phyloP scores from a whole-genome alignment of 1,140 invertebrate species.

The Drosophila melanica region DNA sequence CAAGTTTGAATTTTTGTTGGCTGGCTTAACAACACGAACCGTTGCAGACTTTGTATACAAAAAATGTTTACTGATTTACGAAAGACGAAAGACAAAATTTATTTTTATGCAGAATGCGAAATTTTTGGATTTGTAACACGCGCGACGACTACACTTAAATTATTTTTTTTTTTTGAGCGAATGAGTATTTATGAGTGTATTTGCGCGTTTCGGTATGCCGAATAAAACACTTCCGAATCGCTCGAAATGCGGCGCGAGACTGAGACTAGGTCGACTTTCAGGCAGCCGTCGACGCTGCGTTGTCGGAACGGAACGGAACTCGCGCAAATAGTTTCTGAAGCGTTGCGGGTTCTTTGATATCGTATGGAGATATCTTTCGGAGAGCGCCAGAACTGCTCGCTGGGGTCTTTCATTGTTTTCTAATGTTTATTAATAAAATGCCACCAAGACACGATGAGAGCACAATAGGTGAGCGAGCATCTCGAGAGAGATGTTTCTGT shows the following conservation, averaged over 20 bases:
- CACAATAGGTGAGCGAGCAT: not conserved
- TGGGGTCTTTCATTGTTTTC: slow-evolving; percentile 39
- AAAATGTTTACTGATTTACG: slow-evolving; percentile 16
- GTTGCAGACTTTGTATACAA: slow-evolving; percentile 13
- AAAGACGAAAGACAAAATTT: slow-evolving; percentile 5
- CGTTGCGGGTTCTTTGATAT: slow-evolving; percentile 44
- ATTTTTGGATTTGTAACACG: slow-evolving; percentile 63
- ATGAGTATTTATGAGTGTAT: slow-evolving; percentile 7
- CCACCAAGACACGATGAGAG: not conserved
- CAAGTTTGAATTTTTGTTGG: not conserved
- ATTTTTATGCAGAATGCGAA: too few relatives aligned
- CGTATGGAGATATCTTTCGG: slow-evolving; percentile 28
- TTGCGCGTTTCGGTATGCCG: slow-evolving; percentile 19
- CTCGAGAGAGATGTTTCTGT: slow-evolving; percentile 6
- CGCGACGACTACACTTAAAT: slow-evolving; percentile 22
- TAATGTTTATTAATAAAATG: slow-evolving; percentile 48
- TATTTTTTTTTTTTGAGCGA: slow-evolving; percentile 9
- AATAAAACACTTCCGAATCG: slow-evolving; percentile 77
- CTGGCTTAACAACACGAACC: slow-evolving; percentile 17
- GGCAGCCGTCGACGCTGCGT: slow-evolving; percentile 41
- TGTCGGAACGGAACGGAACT: slow-evolving; percentile 64
- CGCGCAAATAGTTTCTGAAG: slow-evolving; percentile 65
- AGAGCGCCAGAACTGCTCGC: slow-evolving; percentile 24
- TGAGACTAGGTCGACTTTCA: slow-evolving; percentile 66
- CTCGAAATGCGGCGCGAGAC: slow-evolving; percentile 80